Evolutionary conservation across 2,113 vertebrate species (phyloP).

Genomic region (Heteronetta atricapilla): DNA sequence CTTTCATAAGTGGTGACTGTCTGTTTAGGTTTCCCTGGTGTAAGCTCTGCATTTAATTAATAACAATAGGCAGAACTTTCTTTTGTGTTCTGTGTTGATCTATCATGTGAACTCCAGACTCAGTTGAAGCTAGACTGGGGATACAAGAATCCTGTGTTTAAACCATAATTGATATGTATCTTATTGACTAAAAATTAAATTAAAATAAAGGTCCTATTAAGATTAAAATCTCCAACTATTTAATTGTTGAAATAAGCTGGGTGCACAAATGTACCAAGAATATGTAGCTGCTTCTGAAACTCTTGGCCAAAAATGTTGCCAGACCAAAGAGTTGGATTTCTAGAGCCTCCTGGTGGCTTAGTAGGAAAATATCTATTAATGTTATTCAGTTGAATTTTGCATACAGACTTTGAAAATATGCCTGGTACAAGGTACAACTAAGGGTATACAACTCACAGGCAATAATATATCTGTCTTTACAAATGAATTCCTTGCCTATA

Average conservation of each 20-base stretch:
- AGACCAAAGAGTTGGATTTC: slow-evolving; percentile 51
- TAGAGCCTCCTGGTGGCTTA: slow-evolving; percentile 75
- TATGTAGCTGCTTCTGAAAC: not conserved
- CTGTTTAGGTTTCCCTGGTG: not conserved
- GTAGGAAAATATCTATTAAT: slow-evolving; percentile 47
- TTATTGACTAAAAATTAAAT: not conserved
- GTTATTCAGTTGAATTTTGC: not conserved
- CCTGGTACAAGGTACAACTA: not conserved
- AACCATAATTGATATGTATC: not conserved
- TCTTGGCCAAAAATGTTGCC: not conserved
- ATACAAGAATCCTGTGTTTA: not conserved
- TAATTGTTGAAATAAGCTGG: not conserved
- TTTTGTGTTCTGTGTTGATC: not conserved
- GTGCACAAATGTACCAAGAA: not conserved
- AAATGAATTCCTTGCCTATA: not conserved
- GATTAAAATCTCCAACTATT: not conserved
- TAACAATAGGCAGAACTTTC: not conserved
- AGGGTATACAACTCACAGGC: not conserved
- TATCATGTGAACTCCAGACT: not conserved
- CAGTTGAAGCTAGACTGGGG: not conserved
- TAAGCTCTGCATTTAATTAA: not conserved
- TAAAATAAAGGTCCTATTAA: not conserved
- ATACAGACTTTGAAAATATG: not conserved
- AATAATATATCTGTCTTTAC: not conserved
- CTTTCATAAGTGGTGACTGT: not conserved